A percentile compares a stretch with the other conserved stretches of the same genome.
These are phyloP conservation scores for Ctenosaura bakeri DNA, from an alignment of 2,797 vertebrate species.

Conservation along the genomic window DNA sequence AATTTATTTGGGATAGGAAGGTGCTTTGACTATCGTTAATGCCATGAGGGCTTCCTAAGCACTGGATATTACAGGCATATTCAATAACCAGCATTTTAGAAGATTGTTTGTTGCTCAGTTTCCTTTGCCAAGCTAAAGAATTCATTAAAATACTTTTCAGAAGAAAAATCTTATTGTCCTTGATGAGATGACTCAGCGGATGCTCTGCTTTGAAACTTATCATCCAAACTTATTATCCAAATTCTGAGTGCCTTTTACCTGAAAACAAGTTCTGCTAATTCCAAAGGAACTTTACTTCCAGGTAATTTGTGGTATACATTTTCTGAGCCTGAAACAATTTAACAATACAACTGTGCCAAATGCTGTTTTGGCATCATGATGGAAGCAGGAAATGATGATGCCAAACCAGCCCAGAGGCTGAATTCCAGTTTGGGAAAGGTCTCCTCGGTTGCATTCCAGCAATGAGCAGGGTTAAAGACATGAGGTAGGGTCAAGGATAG, in stretches of 20 bases:
- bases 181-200: not conserved
- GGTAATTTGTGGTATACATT: constrained; percentile 2
- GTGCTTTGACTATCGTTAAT: constrained; percentile 9
- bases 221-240: not conserved
- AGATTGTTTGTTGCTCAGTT: constrained; percentile 1
- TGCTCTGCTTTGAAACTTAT: not conserved
- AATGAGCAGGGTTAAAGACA: not conserved
- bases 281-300: constrained; percentile 9
- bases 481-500: not conserved
- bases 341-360: not conserved
- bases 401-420: not conserved
- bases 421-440: not conserved
- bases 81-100: constrained; percentile 49
- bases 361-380: not conserved
- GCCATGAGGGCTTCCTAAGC: constrained; percentile 3
- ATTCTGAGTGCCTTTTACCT: constrained; percentile 5
- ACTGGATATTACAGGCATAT: constrained; percentile 32
- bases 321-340: not conserved
- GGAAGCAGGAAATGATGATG: not conserved
- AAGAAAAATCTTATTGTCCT: constrained; percentile 25
- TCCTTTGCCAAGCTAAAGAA: not conserved
- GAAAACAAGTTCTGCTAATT: constrained; percentile 11
- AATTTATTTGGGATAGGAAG: constrained; percentile 58
- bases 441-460: not conserved
- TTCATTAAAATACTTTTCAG: not conserved